Conservation (phyloP, 2,113 vertebrate species). For the Myotis brandtii region DNA sequence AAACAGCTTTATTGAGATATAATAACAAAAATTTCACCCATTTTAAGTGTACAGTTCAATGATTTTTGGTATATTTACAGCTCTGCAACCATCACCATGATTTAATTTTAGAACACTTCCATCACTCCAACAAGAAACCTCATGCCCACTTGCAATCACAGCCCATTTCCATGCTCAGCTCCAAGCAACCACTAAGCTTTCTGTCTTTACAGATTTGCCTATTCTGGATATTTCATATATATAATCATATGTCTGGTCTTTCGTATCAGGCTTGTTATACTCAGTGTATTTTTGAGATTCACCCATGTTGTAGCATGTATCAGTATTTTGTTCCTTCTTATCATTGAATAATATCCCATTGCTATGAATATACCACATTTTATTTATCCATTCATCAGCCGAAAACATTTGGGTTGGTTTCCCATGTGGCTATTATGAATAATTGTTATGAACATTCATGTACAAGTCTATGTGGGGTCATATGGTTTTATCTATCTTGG, state of each 20-base stretch:
- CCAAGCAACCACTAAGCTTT: not conserved
- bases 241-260: not conserved
- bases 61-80: constrained; percentile 9
- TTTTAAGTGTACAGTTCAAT: constrained; percentile 11
- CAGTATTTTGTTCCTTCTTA: constrained; percentile 12
- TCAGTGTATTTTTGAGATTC: not conserved
- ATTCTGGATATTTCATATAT: not conserved
- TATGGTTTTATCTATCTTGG: not conserved
- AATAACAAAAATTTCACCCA: constrained; percentile 30
- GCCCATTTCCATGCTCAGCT: not conserved
- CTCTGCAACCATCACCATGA: not conserved
- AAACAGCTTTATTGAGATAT: constrained; percentile 66
- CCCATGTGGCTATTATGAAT: not conserved
- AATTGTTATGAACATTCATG: not conserved
- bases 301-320: not conserved
- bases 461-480: not conserved
- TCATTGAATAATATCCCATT: constrained; percentile 12
- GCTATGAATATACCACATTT: not conserved
- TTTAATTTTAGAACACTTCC: constrained; percentile 28
- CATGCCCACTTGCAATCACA: not conserved
- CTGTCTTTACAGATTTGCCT: not conserved
- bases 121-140: not conserved
- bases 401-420: not conserved
- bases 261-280: not conserved
- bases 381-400: not conserved